A percentile compares a stretch with the other conserved stretches of the same genome.
These are phyloP conservation scores for Salvelinus alpinus DNA, from an alignment of 2,113 vertebrate species.

Conservation along the genomic window DNA sequence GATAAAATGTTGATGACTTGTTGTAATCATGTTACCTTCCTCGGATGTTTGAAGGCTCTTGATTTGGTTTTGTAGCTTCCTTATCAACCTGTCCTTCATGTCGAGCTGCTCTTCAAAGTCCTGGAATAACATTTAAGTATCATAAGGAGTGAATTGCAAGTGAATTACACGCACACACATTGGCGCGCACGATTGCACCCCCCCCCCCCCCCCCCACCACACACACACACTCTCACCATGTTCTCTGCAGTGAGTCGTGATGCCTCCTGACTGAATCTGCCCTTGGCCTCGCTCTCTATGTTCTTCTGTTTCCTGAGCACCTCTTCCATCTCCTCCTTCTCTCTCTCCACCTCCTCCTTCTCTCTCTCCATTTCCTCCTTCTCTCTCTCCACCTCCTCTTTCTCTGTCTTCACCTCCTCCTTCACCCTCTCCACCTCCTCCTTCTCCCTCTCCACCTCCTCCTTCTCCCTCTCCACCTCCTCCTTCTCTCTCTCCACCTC, in stretches of 20 bases:
- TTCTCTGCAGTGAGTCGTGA: constrained; percentile 78
- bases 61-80: constrained; percentile 87
- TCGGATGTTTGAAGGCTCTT: constrained; percentile 82
- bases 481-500: constrained; percentile 65
- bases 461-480: constrained; percentile 60
- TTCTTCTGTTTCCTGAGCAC: constrained; percentile 69
- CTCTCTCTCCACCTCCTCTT: constrained; percentile 51
- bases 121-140: constrained; percentile 59
- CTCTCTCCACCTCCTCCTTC: constrained; percentile 48
- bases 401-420: constrained; percentile 57
- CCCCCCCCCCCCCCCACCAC: neutral
- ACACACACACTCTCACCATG: constrained; percentile 68
- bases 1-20: neutral
- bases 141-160: neutral
- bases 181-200: too few relatives aligned
- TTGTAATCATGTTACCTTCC: constrained; percentile 72
- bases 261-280: constrained; percentile 75
- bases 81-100: constrained; percentile 89
- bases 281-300: constrained; percentile 75
- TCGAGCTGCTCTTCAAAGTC: constrained; percentile 91
- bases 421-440: too few relatives aligned
- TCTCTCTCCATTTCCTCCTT: constrained; percentile 58
- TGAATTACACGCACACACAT: too few relatives aligned
- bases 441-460: too few relatives aligned
- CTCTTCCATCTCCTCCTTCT: constrained; percentile 51